Percentiles rank a stretch among this genome's conserved stretches.
These are phyloP conservation scores for Antidorcas marsupialis DNA, from an alignment of 2,113 vertebrate genomes.

Conservation along the genomic window DNA sequence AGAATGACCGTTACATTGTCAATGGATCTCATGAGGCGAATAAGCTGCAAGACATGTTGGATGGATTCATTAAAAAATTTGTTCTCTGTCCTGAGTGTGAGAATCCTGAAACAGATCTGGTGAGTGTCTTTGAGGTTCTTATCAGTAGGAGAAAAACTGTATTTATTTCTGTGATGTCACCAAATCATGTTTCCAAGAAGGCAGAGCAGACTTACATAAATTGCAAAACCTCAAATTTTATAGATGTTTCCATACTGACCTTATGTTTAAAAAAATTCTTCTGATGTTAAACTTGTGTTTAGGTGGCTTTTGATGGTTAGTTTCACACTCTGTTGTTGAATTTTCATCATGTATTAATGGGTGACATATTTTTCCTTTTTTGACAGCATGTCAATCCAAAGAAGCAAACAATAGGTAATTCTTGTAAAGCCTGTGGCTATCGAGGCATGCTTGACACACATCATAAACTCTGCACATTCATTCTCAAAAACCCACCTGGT, in stretches of 20 bases:
- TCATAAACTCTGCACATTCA: conserved; percentile 99
- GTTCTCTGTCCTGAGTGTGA: conserved; percentile 99
- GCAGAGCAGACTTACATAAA: background rate
- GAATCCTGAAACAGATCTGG: conserved; percentile 99
- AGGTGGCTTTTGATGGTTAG: background rate
- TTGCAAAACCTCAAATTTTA: background rate
- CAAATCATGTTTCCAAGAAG: background rate
- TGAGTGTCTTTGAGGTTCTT: conserved; percentile 31
- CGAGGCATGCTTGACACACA: conserved; percentile 98
- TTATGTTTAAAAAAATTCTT: background rate
- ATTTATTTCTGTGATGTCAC: background rate
- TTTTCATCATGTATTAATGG: rapidly evolving
- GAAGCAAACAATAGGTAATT: conserved; percentile 99
- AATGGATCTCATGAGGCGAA: conserved; percentile 99
- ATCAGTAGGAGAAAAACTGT: background rate
- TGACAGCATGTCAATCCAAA: conserved; percentile 97
- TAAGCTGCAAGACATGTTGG: conserved; percentile 99
- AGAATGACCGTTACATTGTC: conserved; percentile 99
- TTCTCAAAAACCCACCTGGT: conserved; percentile 99
- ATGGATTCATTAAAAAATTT: conserved; percentile 99
- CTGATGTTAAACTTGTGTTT: background rate
- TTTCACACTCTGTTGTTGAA: background rate
- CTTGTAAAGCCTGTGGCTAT: conserved; percentile 99
- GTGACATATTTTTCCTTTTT: background rate
- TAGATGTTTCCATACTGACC: background rate